Evolutionary conservation across 2,888 invertebrate genomes (phyloP).

Genomic region (Pammene aurita): DNA sequence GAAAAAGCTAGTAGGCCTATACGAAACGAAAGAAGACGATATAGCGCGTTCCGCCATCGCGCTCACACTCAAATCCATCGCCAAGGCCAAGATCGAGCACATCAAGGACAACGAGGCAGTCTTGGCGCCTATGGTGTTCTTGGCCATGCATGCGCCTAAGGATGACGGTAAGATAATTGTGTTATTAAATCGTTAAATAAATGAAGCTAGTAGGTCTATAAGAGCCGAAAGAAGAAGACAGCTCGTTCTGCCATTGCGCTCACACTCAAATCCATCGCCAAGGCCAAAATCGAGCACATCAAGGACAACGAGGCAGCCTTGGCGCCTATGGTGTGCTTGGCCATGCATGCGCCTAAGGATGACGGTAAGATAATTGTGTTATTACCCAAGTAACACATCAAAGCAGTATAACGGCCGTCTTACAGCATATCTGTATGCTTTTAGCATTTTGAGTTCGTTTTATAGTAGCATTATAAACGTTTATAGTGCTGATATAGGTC

Average conservation of each 20-base stretch:
- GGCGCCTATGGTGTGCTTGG: slow-evolving; percentile 93
- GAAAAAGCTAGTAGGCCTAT: slow-evolving; percentile 80
- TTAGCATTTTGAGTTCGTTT: no score
- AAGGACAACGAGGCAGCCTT: slow-evolving; percentile 89
- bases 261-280: slow-evolving; percentile 82
- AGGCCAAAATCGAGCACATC: slow-evolving; percentile 91
- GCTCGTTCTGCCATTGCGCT: slow-evolving; percentile 89
- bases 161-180: slow-evolving; percentile 78
- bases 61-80: slow-evolving; percentile 90
- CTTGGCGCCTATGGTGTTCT: slow-evolving; percentile 92
- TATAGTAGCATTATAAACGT: no score
- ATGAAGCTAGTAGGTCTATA: no score
- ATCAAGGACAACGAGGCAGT: slow-evolving; percentile 89
- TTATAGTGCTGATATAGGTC: no score
- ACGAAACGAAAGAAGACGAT: slow-evolving; percentile 86
- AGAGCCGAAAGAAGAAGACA: no score
- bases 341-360: slow-evolving; percentile 92
- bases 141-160: slow-evolving; percentile 94
- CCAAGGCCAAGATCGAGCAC: slow-evolving; percentile 91
- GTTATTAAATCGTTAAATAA: neutral
- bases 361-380: slow-evolving; percentile 71
- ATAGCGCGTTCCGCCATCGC: slow-evolving; percentile 88
- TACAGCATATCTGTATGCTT: no score
- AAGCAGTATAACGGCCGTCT: no score
- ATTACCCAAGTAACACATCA: no score